phyloP scores from a whole-genome alignment of 2,113 vertebrate species.

The Burhinus oedicnemus region DNA sequence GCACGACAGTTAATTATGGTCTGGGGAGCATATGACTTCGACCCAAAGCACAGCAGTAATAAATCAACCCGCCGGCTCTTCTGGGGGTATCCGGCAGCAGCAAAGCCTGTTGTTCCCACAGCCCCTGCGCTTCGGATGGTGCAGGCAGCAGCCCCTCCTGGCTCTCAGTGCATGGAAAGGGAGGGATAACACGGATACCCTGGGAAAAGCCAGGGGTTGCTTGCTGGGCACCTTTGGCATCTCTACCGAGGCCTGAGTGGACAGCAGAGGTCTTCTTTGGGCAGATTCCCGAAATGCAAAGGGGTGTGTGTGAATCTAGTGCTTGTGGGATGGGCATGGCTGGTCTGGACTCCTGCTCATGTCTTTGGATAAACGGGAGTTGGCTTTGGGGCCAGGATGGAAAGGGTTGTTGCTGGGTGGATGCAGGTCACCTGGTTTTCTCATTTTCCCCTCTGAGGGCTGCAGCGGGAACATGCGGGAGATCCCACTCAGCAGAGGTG shows the following conservation, averaged over 20 bases:
- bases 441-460: background rate
- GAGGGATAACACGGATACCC: fast-evolving
- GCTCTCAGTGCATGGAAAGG: fast-evolving
- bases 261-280: background rate
- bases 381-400: background rate
- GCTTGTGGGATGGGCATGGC: background rate
- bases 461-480: fast-evolving
- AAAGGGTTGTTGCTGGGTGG: background rate
- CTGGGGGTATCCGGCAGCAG: background rate
- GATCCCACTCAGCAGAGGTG: background rate
- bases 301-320: fast-evolving
- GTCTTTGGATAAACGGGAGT: background rate
- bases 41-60: background rate
- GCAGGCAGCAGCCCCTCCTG: background rate
- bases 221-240: background rate
- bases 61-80: background rate
- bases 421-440: background rate
- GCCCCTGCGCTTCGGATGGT: fast-evolving
- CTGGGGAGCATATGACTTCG: background rate
- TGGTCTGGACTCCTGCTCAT: background rate
- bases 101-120: background rate
- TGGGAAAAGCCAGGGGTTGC: background rate
- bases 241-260: fast-evolving
- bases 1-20: background rate
- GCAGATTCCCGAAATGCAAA: background rate